Conservation (phyloP, 2,113 vertebrate genomes). For the Tylochromis polylepis region DNA sequence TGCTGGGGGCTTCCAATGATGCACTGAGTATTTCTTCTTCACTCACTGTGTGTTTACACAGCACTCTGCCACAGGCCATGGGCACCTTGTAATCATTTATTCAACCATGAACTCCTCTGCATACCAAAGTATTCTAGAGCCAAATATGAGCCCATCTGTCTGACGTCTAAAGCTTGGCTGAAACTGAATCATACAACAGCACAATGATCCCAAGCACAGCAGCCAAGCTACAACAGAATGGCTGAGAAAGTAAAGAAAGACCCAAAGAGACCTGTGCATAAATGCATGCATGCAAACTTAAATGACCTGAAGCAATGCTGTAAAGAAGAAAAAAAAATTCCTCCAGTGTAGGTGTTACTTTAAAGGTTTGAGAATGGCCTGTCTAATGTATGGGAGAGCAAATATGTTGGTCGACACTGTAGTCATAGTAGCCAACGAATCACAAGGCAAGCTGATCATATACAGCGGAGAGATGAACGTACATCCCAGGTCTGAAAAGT, state of each 20-base stretch:
- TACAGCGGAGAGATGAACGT: neutral
- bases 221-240: neutral
- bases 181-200: neutral
- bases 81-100: neutral
- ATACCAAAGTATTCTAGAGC: neutral
- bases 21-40: neutral
- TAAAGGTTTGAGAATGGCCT: neutral
- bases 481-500: neutral
- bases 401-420: neutral
- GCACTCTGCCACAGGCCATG: neutral
- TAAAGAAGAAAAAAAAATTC: neutral
- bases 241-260: neutral
- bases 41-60: neutral
- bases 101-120: neutral
- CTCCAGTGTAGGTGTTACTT: neutral
- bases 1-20: neutral
- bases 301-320: neutral
- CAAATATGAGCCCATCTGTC: neutral
- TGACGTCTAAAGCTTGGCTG: neutral
- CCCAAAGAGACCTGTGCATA: neutral
- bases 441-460: neutral
- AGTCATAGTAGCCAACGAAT: neutral
- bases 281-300: neutral
- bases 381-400: neutral
- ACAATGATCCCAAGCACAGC: neutral